Evolutionary conservation across 2,797 vertebrate genomes (phyloP).

Genomic region (Diglossa cyanea): DNA sequence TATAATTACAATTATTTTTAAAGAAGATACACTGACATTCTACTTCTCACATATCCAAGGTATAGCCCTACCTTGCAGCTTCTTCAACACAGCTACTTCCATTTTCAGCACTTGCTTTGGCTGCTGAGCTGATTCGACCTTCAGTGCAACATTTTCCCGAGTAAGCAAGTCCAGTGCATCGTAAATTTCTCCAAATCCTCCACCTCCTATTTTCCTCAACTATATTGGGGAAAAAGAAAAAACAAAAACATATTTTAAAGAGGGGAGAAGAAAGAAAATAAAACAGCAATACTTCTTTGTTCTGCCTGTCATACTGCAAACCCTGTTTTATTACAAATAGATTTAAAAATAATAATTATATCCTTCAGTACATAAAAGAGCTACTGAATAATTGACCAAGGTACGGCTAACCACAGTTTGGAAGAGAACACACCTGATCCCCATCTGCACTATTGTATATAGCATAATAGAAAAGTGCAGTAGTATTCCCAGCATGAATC

Average conservation of each 20-base stretch:
- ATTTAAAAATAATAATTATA: neutral
- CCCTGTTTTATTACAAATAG: neutral
- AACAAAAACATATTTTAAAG: neutral
- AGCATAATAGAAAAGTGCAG: neutral
- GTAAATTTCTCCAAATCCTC: constrained; percentile 99
- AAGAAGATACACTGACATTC: neutral
- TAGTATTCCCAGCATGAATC: neutral
- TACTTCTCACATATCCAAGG: neutral
- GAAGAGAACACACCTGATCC: neutral
- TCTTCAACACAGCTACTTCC: constrained; percentile 98
- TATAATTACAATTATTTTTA: neutral
- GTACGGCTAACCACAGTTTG: neutral
- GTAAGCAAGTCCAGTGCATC: constrained; percentile 94
- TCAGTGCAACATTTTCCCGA: constrained; percentile 92
- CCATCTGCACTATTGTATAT: neutral
- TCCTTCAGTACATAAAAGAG: neutral
- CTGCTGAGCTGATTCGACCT: constrained; percentile 98
- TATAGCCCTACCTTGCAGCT: constrained; percentile 89
- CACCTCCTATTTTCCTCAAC: constrained; percentile 96
- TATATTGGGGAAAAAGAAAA: constrained; percentile 37
- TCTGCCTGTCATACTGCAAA: neutral
- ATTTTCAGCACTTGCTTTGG: constrained; percentile 99
- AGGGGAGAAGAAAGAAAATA: neutral
- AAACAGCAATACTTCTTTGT: neutral
- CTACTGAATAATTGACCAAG: neutral